Percentiles rank a stretch among this genome's conserved stretches.
Conservation (phyloP, 2,888 invertebrate genomes). For the Caenorhabditis angaria region DNA sequence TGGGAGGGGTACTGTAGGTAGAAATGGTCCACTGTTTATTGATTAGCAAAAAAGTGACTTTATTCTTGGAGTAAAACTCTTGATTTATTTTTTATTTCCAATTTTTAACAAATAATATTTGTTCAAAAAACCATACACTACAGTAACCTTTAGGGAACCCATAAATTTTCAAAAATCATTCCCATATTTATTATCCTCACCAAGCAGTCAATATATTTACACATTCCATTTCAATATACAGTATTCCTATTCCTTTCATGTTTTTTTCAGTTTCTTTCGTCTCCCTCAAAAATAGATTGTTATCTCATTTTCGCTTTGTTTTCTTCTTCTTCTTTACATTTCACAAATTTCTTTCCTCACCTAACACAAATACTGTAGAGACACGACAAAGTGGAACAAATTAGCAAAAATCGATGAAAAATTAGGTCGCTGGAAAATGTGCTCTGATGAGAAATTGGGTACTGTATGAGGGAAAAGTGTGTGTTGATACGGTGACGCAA, state of each 20-base stretch:
- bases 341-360: neutral
- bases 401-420: neutral
- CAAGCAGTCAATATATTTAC: too few relatives aligned
- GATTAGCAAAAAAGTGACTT: too few relatives aligned
- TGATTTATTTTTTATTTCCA: too few relatives aligned
- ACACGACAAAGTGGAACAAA: neutral
- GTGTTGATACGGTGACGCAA: too few relatives aligned
- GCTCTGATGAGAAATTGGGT: too few relatives aligned
- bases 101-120: too few relatives aligned
- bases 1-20: constrained; percentile 3
- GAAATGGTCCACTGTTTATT: too few relatives aligned
- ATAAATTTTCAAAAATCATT: neutral
- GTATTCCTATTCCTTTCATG: neutral
- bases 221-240: constrained; percentile 2
- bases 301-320: neutral
- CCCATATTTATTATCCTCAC: neutral
- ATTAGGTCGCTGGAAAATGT: too few relatives aligned
- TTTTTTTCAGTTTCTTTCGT: neutral
- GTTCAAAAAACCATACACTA: too few relatives aligned
- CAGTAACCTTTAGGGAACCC: too few relatives aligned
- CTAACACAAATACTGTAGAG: neutral
- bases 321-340: neutral
- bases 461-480: too few relatives aligned
- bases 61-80: too few relatives aligned
- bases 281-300: neutral